A percentile compares a stretch with the other conserved stretches of the same genome.
These are phyloP conservation scores for Turritopsis dohrnii DNA, from an alignment of 30 jellyfish, hydroid and myxozoan species.

Conservation along the genomic window DNA sequence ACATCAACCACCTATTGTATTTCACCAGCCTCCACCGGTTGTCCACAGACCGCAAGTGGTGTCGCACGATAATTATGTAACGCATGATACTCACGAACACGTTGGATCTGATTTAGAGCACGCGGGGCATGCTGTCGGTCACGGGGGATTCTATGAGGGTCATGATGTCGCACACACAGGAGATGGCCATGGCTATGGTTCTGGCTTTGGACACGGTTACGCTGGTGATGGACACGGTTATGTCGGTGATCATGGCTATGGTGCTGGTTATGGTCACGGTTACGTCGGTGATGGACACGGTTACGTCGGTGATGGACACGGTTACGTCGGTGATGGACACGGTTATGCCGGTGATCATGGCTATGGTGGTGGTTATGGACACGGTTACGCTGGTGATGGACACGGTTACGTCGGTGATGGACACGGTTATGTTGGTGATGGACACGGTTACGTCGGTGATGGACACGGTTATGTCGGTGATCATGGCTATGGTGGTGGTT, in stretches of 20 bases:
- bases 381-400: slow-evolving; percentile 40
- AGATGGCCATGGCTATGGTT: slow-evolving; percentile 39
- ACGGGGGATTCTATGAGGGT: slow-evolving; percentile 51
- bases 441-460: slow-evolving; percentile 29
- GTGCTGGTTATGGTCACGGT: slow-evolving; percentile 52
- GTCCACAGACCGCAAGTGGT: slow-evolving; percentile 86
- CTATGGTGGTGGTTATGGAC: slow-evolving; percentile 36
- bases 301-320: slow-evolving; percentile 32
- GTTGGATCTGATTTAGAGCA: slow-evolving; percentile 86
- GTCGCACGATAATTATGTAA: slow-evolving; percentile 76
- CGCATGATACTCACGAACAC: slow-evolving; percentile 86
- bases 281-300: slow-evolving; percentile 50
- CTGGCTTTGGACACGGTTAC: slow-evolving; percentile 45
- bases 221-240: slow-evolving; percentile 48
- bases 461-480: slow-evolving; percentile 50
- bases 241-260: too few relatives aligned
- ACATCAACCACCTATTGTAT: slow-evolving; percentile 89
- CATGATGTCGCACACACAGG: slow-evolving; percentile 32
- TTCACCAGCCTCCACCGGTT: slow-evolving; percentile 97
- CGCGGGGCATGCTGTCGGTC: slow-evolving; percentile 63
- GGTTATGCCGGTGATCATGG: slow-evolving; percentile 50
- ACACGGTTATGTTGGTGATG: slow-evolving; percentile 35
- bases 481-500: slow-evolving; percentile 15
- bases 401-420: slow-evolving; percentile 47
- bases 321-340: slow-evolving; percentile 26